Evolutionary conservation across 2,888 invertebrate species (phyloP).

Genomic region (Drosophila peninsularis): DNA sequence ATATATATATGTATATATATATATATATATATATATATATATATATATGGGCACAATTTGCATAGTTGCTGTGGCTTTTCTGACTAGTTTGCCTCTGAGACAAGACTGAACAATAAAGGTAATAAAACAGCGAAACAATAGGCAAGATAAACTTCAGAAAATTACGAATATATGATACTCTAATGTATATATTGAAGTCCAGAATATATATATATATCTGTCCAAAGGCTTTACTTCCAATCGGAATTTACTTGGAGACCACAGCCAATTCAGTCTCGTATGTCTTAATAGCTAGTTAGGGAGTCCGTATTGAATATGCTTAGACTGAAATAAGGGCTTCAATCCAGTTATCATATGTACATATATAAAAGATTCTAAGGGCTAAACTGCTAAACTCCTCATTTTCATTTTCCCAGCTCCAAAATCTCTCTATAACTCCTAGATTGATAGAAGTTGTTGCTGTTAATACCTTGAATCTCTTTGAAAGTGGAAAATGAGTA

Average conservation of each 20-base stretch:
- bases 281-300: background rate
- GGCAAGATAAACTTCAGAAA: background rate
- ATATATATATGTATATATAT: background rate
- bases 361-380: background rate
- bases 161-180: background rate
- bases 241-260: too few species aligned
- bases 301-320: background rate
- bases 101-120: slow-evolving; percentile 33
- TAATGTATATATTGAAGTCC: background rate
- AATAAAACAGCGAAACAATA: slow-evolving; percentile 12
- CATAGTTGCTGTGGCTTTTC: slow-evolving; percentile 40
- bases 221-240: background rate
- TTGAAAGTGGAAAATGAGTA: too few species aligned
- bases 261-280: too few species aligned
- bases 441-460: background rate
- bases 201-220: too few species aligned
- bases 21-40: too few species aligned
- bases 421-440: background rate
- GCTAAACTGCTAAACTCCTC: background rate
- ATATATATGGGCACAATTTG: slow-evolving; percentile 33
- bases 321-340: too few species aligned
- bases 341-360: background rate
- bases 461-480: too few species aligned
- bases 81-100: slow-evolving; percentile 17
- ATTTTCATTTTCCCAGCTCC: too few species aligned